These are phyloP conservation scores for Dimorphilus gyrociliatus DNA, from an alignment of 2,888 invertebrate species.

Conservation along the genomic window DNA sequence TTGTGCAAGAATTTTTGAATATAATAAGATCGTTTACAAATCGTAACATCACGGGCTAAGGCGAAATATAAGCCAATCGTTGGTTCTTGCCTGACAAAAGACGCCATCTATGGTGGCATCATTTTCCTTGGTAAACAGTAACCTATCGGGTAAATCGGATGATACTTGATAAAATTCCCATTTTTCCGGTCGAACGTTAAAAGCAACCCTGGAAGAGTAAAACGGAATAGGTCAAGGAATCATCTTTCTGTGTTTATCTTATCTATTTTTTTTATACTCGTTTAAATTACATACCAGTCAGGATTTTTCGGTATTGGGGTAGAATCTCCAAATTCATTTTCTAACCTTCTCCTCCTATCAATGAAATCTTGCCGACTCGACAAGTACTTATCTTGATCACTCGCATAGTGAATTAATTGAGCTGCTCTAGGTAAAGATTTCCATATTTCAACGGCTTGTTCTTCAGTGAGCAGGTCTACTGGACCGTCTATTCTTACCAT, in stretches of 20 bases:
- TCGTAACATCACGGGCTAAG: no score
- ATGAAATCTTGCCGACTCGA: no score
- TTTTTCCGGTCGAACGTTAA: conserved; percentile 1
- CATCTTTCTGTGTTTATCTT: not conserved
- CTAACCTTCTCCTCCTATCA: no score
- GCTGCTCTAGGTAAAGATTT: conserved; percentile 1
- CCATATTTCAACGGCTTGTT: conserved; percentile 2
- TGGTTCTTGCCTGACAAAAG: no score
- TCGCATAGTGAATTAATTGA: conserved; percentile 4
- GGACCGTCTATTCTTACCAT: conserved; percentile 6
- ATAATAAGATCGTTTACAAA: no score
- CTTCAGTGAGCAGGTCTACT: conserved; percentile 1
- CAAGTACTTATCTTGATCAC: conserved; percentile 3
- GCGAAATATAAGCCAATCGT: no score
- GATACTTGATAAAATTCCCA: conserved; percentile 3
- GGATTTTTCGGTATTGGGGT: not conserved
- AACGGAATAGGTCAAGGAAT: no score
- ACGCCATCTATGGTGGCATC: no score
- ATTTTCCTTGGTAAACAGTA: no score
- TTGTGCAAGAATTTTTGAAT: no score
- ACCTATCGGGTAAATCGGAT: conserved; percentile 2
- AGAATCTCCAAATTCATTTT: not conserved
- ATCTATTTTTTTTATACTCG: not conserved
- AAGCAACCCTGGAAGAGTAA: conserved; percentile 2
- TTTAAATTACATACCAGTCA: not conserved